Base-by-base conservation (phyloP, 2,888 invertebrate species). In the Synanthedon tipuliformis region DNA sequence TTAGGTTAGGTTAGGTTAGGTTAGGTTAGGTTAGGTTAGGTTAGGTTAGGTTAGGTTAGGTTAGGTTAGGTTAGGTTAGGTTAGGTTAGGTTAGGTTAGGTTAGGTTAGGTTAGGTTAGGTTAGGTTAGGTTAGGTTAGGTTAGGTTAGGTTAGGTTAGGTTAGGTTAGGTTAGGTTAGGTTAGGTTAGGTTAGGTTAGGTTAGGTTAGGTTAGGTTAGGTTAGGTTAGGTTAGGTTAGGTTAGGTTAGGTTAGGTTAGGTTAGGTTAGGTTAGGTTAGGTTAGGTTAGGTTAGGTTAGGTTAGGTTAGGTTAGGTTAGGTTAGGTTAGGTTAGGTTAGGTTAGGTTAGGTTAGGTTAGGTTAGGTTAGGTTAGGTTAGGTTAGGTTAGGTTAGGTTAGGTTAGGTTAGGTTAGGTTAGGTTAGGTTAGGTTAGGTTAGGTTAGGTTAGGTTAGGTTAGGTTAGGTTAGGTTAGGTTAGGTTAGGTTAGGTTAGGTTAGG, bases 351-450 rank as follows among this genome's bases (percentile, higher is more conserved):
- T 51, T 51, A 57, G 56, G 57, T 57, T 57, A 57, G 57, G 56
- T 57, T 59, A 56, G 56, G 59, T 59, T 57, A 57, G 59, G 57
- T 57, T 59, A 57, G 57, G 57, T 57, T 57, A 57, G 58, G 57
- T 57, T 57, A 58, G 58, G 58, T 56, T 58, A 58, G 58, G 58
- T 58, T 58, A 58, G 58, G 56, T 56, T 56, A 58, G 40, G 40
- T 40, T 40, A 40, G 40, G 40, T 40, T 40, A 40, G 51, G 51
- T 51, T 51, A 51, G 51, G 51, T 51, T 51, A 40, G 40, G 48
- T 40, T 40, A 51, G 51, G 51, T 51, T 51, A 51, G 51, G 51
- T 51, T 51, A 51, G 51, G 51, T 51, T 51, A 51, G 51, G 51
- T 51, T 51, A 51, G 51, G 51, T 51, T 51, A 51, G 51, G 51